These are phyloP conservation scores for Poeciliopsis paucimaculata DNA, from an alignment of 2,797 vertebrate genomes.

Conservation along the genomic window DNA sequence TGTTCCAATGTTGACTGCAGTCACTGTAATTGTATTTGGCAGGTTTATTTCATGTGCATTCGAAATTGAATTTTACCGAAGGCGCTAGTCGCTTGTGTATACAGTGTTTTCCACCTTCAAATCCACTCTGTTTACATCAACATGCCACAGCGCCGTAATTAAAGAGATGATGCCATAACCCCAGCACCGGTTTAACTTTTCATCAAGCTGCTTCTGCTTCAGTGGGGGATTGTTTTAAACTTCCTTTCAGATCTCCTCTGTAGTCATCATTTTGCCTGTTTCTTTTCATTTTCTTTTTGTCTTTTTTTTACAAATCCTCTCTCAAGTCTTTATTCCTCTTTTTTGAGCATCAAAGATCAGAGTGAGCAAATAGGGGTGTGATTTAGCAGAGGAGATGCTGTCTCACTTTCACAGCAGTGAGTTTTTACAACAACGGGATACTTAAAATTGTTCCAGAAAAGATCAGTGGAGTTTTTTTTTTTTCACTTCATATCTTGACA, in stretches of 20 bases:
- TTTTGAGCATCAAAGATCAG: conserved; percentile 40
- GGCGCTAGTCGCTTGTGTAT: conserved; percentile 15
- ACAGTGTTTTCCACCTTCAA: conserved; percentile 35
- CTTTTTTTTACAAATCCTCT: conserved; percentile 30
- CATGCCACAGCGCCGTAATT: conserved; percentile 44
- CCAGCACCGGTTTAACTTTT: conserved; percentile 30
- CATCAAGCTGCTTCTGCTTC: conserved; percentile 45
- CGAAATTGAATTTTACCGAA: conserved; percentile 29
- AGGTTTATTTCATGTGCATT: conserved; percentile 11
- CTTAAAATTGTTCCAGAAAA: conserved; percentile 16
- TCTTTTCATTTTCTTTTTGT: not conserved
- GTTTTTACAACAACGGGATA: conserved; percentile 27
- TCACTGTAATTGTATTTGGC: not conserved
- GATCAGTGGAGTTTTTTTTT: conserved; percentile 9
- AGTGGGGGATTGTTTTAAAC: conserved; percentile 37
- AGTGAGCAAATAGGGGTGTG: conserved; percentile 30
- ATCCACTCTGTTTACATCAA: conserved; percentile 43
- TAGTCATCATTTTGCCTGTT: conserved; percentile 34
- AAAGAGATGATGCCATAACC: conserved; percentile 46
- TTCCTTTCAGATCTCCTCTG: conserved; percentile 31
- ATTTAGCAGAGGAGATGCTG: conserved; percentile 38
- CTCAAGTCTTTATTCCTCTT: conserved; percentile 49
- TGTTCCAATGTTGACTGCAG: not conserved
- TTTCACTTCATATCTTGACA: not conserved
- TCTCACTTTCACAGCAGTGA: conserved; percentile 11